Percentiles rank a stretch among this genome's conserved stretches.
These are phyloP conservation scores for Cebidichthys violaceus DNA, from an alignment of 2,113 vertebrate genomes.

Conservation along the genomic window DNA sequence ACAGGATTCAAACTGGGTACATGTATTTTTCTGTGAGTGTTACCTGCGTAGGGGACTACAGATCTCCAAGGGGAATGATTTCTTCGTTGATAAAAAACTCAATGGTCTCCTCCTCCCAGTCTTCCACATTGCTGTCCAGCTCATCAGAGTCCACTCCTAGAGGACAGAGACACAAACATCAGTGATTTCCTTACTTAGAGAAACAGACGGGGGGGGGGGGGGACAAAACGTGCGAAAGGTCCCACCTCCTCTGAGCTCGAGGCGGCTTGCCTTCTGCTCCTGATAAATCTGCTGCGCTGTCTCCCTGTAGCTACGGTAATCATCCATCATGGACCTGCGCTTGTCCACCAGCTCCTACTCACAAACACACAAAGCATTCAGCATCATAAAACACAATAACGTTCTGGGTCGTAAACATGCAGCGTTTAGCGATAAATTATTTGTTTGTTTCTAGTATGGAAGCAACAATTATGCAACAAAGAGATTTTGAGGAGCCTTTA, in stretches of 20 bases:
- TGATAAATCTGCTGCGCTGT: conserved; percentile 85
- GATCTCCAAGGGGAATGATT: conserved; percentile 93
- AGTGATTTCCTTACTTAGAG: neutral
- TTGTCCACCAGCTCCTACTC: conserved; percentile 95
- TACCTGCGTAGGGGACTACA: conserved; percentile 88
- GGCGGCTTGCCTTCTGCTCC: conserved; percentile 90
- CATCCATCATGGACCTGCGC: conserved; percentile 96
- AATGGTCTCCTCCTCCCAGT: conserved; percentile 99
- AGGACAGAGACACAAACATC: neutral
- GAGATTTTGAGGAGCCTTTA: neutral
- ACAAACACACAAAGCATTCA: conserved; percentile 21
- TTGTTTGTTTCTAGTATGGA: neutral
- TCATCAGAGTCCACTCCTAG: conserved; percentile 95
- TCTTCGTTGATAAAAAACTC: conserved; percentile 99
- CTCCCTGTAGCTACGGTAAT: conserved; percentile 93
- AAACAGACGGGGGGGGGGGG: neutral
- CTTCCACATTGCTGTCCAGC: conserved; percentile 97
- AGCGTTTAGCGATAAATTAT: neutral
- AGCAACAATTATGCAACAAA: neutral
- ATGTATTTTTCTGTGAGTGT: neutral
- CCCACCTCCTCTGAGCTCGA: conserved; percentile 94
- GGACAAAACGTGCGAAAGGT: accelerated
- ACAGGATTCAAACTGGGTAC: neutral
- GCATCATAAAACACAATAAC: neutral
- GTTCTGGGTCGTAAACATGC: neutral